phyloP scores from a whole-genome alignment of 2,888 invertebrate genomes.

The Drosophila birchii region DNA sequence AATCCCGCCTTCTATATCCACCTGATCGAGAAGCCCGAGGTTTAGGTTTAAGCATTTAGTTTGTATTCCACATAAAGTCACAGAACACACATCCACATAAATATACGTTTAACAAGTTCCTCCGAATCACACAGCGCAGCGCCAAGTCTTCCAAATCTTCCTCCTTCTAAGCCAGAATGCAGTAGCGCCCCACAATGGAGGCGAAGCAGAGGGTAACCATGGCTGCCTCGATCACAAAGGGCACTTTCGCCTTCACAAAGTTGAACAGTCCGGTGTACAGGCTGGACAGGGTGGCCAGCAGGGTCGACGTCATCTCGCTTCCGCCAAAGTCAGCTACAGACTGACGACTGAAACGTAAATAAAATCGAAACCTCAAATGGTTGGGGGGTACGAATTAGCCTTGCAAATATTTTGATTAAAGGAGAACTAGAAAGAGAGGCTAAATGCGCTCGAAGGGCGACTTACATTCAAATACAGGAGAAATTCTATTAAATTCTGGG shows the following conservation, averaged over 20 bases:
- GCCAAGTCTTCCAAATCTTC: neutral
- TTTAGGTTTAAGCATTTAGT: conserved; percentile 53
- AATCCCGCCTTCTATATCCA: conserved; percentile 94
- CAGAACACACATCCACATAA: conserved; percentile 37
- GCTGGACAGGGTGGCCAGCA: conserved; percentile 61
- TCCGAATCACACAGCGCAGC: conserved; percentile 42
- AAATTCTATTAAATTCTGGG: neutral
- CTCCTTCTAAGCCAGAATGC: conserved; percentile 51
- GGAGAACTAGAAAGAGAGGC: conserved; percentile 1
- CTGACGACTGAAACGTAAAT: conserved; percentile 41
- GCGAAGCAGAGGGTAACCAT: conserved; percentile 80
- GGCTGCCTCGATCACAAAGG: conserved; percentile 79
- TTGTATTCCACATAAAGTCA: conserved; percentile 43
- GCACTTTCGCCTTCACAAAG: conserved; percentile 77
- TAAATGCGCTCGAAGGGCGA: conserved; percentile 23
- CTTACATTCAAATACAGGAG: conserved; percentile 5
- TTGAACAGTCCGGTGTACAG: conserved; percentile 70
- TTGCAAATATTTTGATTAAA: conserved; percentile 38
- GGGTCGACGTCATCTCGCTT: conserved; percentile 66
- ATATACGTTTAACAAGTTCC: conserved; percentile 53
- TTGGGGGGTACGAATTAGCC: conserved; percentile 26
- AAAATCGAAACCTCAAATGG: conserved; percentile 11
- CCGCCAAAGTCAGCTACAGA: conserved; percentile 47
- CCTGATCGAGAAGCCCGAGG: conserved; percentile 88
- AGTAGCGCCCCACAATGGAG: conserved; percentile 77